Percentiles rank a stretch among this genome's conserved stretches.
phyloP scores from a whole-genome alignment of 2,888 invertebrate genomes.

The Tiliacea citrago region DNA sequence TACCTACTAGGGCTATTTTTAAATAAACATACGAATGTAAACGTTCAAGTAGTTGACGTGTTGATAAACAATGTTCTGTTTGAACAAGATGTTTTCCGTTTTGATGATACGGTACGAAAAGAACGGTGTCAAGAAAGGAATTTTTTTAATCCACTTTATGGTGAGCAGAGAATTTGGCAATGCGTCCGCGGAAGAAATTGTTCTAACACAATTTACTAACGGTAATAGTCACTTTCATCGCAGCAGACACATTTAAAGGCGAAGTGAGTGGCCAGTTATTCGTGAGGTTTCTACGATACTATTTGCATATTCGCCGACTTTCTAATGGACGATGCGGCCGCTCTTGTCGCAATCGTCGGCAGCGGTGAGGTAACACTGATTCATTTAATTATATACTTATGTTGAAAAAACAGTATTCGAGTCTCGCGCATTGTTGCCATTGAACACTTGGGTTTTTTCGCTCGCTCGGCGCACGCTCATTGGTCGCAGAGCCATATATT shows the following conservation, averaged over 20 bases:
- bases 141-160: slow-evolving; percentile 59
- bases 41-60: slow-evolving; percentile 75
- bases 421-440: slow-evolving; percentile 83
- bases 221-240: slow-evolving; percentile 90
- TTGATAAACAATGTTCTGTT: slow-evolving; percentile 81
- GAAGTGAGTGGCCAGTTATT: slow-evolving; percentile 90
- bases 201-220: slow-evolving; percentile 88
- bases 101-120: slow-evolving; percentile 69
- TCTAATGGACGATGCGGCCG: slow-evolving; percentile 90
- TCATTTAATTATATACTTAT: slow-evolving; percentile 87
- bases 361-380: slow-evolving; percentile 89
- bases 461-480: slow-evolving; percentile 73
- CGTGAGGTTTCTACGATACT: slow-evolving; percentile 91
- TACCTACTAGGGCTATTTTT: slow-evolving; percentile 75
- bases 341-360: slow-evolving; percentile 89
- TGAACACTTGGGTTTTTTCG: slow-evolving; percentile 79
- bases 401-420: slow-evolving; percentile 81
- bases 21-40: slow-evolving; percentile 79
- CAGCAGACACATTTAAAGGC: slow-evolving; percentile 89
- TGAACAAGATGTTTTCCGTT: slow-evolving; percentile 77
- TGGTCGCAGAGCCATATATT: slow-evolving; percentile 75
- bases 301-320: slow-evolving; percentile 91
- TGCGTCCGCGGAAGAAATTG: slow-evolving; percentile 81
- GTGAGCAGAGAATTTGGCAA: slow-evolving; percentile 76
- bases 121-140: slow-evolving; percentile 67